Evolutionary conservation across 2,113 vertebrate genomes (phyloP).

Genomic region (Gracilinanus agilis): DNA sequence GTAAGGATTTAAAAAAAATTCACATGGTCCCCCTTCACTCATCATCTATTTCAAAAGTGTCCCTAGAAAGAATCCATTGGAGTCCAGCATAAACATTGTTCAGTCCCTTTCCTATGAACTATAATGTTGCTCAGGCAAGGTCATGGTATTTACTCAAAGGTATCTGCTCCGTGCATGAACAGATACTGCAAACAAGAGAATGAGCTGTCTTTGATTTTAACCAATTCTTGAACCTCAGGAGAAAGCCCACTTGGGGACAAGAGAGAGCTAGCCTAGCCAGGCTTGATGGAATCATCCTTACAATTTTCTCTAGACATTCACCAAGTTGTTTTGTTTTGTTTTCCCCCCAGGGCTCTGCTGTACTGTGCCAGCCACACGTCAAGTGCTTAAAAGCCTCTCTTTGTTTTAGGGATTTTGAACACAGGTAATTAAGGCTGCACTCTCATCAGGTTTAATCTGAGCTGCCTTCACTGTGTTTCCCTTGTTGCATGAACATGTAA

Average conservation of each 20-base stretch:
- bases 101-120: conserved; percentile 33
- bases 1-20: neutral
- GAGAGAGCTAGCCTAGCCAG: conserved; percentile 1
- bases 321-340: conserved; percentile 51
- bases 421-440: conserved; percentile 71
- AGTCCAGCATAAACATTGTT: neutral
- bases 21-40: neutral
- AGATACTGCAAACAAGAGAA: conserved; percentile 49
- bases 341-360: conserved; percentile 22
- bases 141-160: conserved; percentile 22
- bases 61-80: conserved; percentile 26
- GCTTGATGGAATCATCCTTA: conserved; percentile 25
- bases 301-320: conserved; percentile 45
- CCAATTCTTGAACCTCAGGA: conserved; percentile 38
- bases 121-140: conserved; percentile 32
- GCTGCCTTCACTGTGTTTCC: conserved; percentile 60
- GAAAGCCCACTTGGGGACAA: conserved; percentile 4
- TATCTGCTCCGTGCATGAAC: conserved; percentile 36
- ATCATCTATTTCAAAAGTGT: conserved; percentile 20
- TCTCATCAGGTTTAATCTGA: conserved; percentile 64
- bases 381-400: conserved; percentile 65
- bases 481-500: conserved; percentile 68
- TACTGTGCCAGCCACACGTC: conserved; percentile 47
- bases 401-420: conserved; percentile 72
- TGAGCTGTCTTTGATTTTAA: conserved; percentile 40